These are phyloP conservation scores for Megathymus violae DNA, from an alignment of 1,140 invertebrate genomes.

Conservation along the genomic window DNA sequence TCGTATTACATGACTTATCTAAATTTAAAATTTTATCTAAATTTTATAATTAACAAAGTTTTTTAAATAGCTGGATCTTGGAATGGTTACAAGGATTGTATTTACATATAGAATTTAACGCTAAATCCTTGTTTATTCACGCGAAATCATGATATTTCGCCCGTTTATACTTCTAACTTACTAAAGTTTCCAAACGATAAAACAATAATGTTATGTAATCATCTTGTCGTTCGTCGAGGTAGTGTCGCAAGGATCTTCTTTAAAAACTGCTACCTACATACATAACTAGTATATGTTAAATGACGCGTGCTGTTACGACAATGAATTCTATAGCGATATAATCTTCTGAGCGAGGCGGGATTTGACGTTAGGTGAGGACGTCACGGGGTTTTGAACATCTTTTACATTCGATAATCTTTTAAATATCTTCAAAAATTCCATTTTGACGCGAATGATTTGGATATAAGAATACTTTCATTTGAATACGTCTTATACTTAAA, in stretches of 20 bases:
- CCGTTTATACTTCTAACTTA: too few relatives aligned
- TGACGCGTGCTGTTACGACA: conserved; percentile 11
- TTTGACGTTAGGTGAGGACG: conserved; percentile 12
- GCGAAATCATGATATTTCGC: too few relatives aligned
- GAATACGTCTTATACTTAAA: too few relatives aligned
- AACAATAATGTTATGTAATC: not conserved
- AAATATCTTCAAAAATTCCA: too few relatives aligned
- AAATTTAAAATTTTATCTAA: too few relatives aligned
- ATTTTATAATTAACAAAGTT: too few relatives aligned
- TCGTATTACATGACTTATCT: too few relatives aligned
- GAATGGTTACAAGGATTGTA: too few relatives aligned
- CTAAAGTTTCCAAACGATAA: not conserved
- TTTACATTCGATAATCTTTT: not conserved
- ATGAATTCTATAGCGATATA: conserved; percentile 21
- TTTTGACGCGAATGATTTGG: not conserved
- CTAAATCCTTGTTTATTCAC: too few relatives aligned
- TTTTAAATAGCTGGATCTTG: too few relatives aligned
- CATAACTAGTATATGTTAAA: conserved; percentile 9
- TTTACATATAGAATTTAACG: too few relatives aligned
- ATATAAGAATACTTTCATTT: too few relatives aligned
- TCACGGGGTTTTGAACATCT: not conserved
- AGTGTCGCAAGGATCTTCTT: not conserved
- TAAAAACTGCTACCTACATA: conserved; percentile 23
- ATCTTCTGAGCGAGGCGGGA: conserved; percentile 14
- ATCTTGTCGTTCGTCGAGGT: not conserved